phyloP scores from a whole-genome alignment of 1,140 invertebrate genomes.

The Atta texana region DNA sequence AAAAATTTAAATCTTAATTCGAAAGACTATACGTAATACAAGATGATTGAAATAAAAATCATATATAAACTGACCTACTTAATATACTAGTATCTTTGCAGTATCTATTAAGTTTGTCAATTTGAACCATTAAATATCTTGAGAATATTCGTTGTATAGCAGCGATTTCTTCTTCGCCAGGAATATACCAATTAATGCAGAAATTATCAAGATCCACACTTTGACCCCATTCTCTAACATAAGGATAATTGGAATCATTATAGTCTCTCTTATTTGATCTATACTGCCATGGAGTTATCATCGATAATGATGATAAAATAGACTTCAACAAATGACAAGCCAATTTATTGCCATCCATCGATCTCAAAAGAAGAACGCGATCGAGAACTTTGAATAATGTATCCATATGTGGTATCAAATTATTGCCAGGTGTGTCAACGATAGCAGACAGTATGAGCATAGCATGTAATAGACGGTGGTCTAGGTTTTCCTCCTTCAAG shows the following conservation, averaged over 20 bases:
- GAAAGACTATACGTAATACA: background rate
- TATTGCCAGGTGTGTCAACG: constrained; percentile 88
- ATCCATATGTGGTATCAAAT: constrained; percentile 89
- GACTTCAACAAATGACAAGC: constrained; percentile 85
- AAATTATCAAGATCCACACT: constrained; percentile 89
- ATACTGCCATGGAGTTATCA: constrained; percentile 89
- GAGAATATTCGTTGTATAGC: constrained; percentile 89
- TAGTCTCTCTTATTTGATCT: constrained; percentile 88
- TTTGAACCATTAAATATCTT: constrained; percentile 88
- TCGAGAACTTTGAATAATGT: constrained; percentile 88
- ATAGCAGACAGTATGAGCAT: constrained; percentile 92
- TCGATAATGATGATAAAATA: constrained; percentile 88
- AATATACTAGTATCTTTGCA: constrained; percentile 81
- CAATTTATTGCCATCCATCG: constrained; percentile 88
- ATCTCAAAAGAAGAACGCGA: constrained; percentile 88
- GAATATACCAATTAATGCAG: constrained; percentile 92
- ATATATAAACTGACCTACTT: constrained; percentile 72
- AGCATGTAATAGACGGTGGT: constrained; percentile 93
- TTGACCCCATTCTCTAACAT: constrained; percentile 94
- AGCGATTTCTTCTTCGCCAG: constrained; percentile 89
- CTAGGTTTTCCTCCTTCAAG: constrained; percentile 91
- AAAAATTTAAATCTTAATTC: background rate
- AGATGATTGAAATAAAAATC: constrained; percentile 5
- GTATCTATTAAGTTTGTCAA: constrained; percentile 87
- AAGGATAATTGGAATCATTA: constrained; percentile 90